These are phyloP conservation scores for Eristalis arbustorum DNA, from an alignment of 2,888 invertebrate species.

Conservation along the genomic window DNA sequence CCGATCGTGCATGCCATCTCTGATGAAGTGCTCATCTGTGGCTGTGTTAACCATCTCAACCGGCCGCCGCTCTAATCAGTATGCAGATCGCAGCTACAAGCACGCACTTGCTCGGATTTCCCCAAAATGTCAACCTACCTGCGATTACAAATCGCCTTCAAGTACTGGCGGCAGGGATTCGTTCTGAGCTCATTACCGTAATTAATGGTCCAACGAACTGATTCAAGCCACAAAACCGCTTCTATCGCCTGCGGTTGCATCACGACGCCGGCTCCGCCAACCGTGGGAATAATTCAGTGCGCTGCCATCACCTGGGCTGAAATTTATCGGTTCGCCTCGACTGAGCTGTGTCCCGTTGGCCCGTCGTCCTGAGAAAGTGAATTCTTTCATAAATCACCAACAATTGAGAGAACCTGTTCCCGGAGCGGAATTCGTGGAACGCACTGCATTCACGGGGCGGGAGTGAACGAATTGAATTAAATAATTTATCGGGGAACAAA, in stretches of 20 bases:
- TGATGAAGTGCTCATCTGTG: neutral
- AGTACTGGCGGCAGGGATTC: neutral
- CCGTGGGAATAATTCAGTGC: slow-evolving; percentile 49
- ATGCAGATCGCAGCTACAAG: neutral
- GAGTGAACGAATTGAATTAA: neutral
- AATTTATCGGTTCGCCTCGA: slow-evolving; percentile 40
- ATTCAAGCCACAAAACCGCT: slow-evolving; percentile 31
- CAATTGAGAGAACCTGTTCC: neutral
- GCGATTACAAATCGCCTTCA: slow-evolving; percentile 15
- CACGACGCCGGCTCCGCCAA: neutral
- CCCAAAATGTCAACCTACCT: neutral
- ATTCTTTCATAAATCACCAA: slow-evolving; percentile 4
- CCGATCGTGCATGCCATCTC: neutral
- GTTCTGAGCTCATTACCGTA: slow-evolving; percentile 31
- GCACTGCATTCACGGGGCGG: neutral
- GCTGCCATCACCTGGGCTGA: neutral
- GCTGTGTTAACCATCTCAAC: neutral
- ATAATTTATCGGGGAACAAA: neutral
- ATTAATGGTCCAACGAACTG: slow-evolving; percentile 6
- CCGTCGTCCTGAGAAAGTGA: slow-evolving; percentile 7
- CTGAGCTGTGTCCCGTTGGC: slow-evolving; percentile 17
- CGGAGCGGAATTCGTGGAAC: neutral
- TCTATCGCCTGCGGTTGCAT: slow-evolving; percentile 10
- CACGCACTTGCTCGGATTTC: neutral
- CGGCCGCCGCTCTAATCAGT: neutral